Percentiles rank a stretch among this genome's conserved stretches.
Conservation (phyloP, 2,797 vertebrate genomes). For the Furcifer pardalis region DNA sequence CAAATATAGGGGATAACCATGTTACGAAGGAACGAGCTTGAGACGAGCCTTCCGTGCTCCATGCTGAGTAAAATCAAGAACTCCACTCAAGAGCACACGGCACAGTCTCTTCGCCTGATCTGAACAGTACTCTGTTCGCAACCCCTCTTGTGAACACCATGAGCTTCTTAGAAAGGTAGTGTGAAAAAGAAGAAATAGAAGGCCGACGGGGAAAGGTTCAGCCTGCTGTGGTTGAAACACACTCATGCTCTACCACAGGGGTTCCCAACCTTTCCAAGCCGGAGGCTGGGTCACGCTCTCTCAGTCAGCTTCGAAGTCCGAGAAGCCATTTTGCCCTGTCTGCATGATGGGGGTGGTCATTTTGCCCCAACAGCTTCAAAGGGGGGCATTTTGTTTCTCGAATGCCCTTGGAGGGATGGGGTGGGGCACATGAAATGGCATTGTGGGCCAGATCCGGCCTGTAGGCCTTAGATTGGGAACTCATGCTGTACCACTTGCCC, state of each 20-base stretch:
- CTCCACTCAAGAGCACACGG: background rate
- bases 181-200: background rate
- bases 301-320: too few species aligned
- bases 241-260: background rate
- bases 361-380: too few species aligned
- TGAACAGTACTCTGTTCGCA: background rate
- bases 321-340: too few species aligned
- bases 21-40: background rate
- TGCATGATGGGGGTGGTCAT: too few species aligned
- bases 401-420: too few species aligned
- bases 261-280: too few species aligned
- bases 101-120: background rate
- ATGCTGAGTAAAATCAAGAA: background rate
- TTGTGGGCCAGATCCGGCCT: too few species aligned
- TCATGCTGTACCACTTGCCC: background rate
- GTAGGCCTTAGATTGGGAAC: too few species aligned
- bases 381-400: too few species aligned
- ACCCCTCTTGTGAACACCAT: background rate
- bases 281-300: too few species aligned
- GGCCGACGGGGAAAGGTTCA: background rate
- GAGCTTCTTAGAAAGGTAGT: background rate
- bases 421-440: too few species aligned
- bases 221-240: background rate
- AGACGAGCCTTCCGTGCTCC: background rate
- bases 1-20: constrained; percentile 17